Base-by-base conservation (phyloP, 2,888 invertebrate genomes). In the Netelia fuscicornis region DNA sequence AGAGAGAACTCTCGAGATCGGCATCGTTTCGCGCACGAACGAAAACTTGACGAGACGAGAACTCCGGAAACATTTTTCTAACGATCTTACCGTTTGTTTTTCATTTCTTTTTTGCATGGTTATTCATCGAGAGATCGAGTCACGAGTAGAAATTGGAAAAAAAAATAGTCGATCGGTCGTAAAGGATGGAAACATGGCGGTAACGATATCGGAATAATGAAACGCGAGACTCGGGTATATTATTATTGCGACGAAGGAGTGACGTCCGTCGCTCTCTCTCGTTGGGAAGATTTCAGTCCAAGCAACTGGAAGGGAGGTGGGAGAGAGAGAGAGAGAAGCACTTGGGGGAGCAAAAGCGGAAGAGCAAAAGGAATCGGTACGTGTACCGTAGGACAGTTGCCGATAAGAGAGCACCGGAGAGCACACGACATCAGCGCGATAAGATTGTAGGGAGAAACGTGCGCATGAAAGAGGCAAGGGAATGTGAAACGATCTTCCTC, bases 341-440 rank as follows among this genome's bases (percentile, higher is more conserved):
- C 67, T 5, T 62, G 85, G 76, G 83, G 72, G 79, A 79, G 81
- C 83, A 84, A 86, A 85, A 88, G 86, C 87, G 86, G 81, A 88
- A 86, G 85, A 86, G 84, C 81, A 82, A 86, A 86, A 81, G 79
- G 76, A 83, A 84, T 79, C 81, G 81, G 85, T 85, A 85, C 86
- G 81, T 87, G 86, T 87, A 87, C 81, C 80, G 82, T 80, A 87
- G 84, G 87, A 87, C 86, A 84, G 81, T 87, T 82, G 83, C 77
- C 86, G 87, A 87, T 87, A 87, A 87, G 86, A 85, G 80, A 83
- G 86, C 84, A 86, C 83, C 86, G 84, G 56, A 81, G 85, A 86
- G 86, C 85, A 83, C 80, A 71, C 64, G 80, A 87, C 87, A 87
- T 87, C 86, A 87, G 68, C 23, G 60, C 82, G 87, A 87, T 87